A percentile compares a stretch with the other conserved stretches of the same genome.
These are phyloP conservation scores for Rhizoglyphus robini DNA, from an alignment of 1,140 invertebrate species.

Conservation along the genomic window DNA sequence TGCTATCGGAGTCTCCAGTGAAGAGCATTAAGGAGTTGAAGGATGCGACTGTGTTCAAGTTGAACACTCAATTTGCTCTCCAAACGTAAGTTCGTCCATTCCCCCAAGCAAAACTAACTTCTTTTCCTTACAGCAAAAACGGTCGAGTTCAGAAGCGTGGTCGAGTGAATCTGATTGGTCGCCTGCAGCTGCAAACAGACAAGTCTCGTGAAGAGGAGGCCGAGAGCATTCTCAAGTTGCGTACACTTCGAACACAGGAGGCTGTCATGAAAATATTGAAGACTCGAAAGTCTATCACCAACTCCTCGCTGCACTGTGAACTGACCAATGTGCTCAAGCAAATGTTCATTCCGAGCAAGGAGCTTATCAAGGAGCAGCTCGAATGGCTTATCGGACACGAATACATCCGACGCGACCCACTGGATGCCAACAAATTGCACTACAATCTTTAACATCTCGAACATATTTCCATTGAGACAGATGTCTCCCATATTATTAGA, in stretches of 20 bases:
- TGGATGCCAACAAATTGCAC: not conserved
- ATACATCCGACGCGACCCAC: constrained; percentile 73
- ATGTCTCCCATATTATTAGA: too few relatives aligned
- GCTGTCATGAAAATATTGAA: constrained; percentile 99
- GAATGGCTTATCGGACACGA: constrained; percentile 99
- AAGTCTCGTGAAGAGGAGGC: constrained; percentile 91
- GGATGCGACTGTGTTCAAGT: constrained; percentile 83
- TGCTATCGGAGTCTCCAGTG: constrained; percentile 54
- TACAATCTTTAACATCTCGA: not conserved
- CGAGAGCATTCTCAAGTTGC: constrained; percentile 87
- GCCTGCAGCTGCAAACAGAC: constrained; percentile 73
- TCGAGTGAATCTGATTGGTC: constrained; percentile 85
- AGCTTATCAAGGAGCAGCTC: constrained; percentile 98
- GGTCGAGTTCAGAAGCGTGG: constrained; percentile 82
- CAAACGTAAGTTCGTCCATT: constrained; percentile 24
- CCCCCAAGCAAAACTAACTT: not conserved
- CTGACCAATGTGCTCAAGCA: constrained; percentile 95
- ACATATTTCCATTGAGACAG: too few relatives aligned
- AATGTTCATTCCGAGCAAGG: constrained; percentile 97
- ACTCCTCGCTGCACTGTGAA: constrained; percentile 86
- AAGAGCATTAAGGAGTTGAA: constrained; percentile 79
- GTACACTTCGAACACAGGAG: constrained; percentile 81
- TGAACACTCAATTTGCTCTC: constrained; percentile 88
- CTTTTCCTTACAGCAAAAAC: constrained; percentile 58
- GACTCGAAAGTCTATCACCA: constrained; percentile 86